Percentiles rank a stretch among this genome's conserved stretches.
phyloP scores from a whole-genome alignment of 2,113 vertebrate genomes.

The Falcunculus frontatus region DNA sequence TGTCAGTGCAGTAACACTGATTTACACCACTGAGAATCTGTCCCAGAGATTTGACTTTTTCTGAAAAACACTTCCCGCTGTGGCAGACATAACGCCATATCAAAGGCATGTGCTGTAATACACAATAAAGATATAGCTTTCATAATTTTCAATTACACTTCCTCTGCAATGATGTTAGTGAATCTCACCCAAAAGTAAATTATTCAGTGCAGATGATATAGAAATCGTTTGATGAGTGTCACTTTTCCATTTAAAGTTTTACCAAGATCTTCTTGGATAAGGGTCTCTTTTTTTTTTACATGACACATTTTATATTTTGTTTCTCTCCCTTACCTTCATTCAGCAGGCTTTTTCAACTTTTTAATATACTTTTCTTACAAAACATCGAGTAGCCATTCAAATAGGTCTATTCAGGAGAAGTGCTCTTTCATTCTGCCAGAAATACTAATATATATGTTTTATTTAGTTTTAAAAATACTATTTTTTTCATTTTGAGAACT shows the following conservation, averaged over 20 bases:
- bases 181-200: conserved; percentile 78
- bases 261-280: conserved; percentile 71
- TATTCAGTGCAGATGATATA: conserved; percentile 73
- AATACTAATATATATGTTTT: conserved; percentile 72
- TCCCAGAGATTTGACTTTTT: conserved; percentile 55
- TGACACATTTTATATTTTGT: conserved; percentile 72
- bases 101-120: conserved; percentile 66
- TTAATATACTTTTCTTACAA: conserved; percentile 76
- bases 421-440: conserved; percentile 65
- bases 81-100: conserved; percentile 70
- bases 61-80: conserved; percentile 65
- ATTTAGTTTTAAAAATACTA: conserved; percentile 70
- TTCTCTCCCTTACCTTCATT: conserved; percentile 67
- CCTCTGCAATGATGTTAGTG: conserved; percentile 74
- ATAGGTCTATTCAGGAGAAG: conserved; percentile 66
- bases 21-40: conserved; percentile 10
- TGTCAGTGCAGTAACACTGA: neutral
- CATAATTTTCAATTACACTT: conserved; percentile 79
- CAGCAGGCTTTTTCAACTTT: conserved; percentile 69
- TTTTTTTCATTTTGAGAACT: conserved; percentile 61
- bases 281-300: conserved; percentile 51
- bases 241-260: conserved; percentile 75
- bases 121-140: conserved; percentile 75
- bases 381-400: conserved; percentile 70
- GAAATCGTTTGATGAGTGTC: conserved; percentile 68